Conservation (phyloP, 2,797 vertebrate species). For the Microctenopoma steveboyesi region DNA sequence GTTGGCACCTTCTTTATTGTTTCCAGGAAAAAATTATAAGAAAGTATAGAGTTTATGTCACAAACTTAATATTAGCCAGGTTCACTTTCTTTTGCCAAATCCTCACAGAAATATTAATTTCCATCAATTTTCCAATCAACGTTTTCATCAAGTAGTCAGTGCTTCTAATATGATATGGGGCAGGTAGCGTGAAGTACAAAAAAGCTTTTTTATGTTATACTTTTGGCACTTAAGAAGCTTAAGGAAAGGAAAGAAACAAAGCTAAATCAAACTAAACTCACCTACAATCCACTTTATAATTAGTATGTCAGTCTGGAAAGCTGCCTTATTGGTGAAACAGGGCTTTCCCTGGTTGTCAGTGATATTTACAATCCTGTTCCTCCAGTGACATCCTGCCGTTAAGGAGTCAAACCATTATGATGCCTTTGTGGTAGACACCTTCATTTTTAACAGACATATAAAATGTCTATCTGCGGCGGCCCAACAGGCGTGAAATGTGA, state of each 20-base stretch:
- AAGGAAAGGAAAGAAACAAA: too few species aligned
- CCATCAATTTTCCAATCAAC: too few species aligned
- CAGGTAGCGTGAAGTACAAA: too few species aligned
- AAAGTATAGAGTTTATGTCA: neutral
- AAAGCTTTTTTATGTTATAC: too few species aligned
- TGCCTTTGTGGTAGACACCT: slow-evolving; percentile 52
- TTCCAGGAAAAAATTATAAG: too few species aligned
- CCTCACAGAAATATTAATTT: too few species aligned
- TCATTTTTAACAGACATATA: slow-evolving; percentile 73
- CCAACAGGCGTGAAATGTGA: slow-evolving; percentile 76
- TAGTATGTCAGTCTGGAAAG: neutral
- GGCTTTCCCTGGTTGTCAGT: neutral
- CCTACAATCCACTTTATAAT: too few species aligned
- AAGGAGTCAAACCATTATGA: slow-evolving; percentile 43
- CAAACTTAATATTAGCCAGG: neutral
- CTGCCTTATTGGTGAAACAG: slow-evolving; percentile 1
- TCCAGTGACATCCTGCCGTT: slow-evolving; percentile 8
- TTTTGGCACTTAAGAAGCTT: too few species aligned
- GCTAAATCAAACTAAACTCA: too few species aligned
- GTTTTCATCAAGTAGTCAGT: too few species aligned
- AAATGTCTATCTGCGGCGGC: slow-evolving; percentile 67
- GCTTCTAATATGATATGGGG: too few species aligned
- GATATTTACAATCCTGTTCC: slow-evolving; percentile 13
- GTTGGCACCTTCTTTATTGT: too few species aligned
- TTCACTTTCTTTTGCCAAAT: neutral